Conservation (phyloP, 2,113 vertebrate genomes). For the Ascaphus truei region DNA sequence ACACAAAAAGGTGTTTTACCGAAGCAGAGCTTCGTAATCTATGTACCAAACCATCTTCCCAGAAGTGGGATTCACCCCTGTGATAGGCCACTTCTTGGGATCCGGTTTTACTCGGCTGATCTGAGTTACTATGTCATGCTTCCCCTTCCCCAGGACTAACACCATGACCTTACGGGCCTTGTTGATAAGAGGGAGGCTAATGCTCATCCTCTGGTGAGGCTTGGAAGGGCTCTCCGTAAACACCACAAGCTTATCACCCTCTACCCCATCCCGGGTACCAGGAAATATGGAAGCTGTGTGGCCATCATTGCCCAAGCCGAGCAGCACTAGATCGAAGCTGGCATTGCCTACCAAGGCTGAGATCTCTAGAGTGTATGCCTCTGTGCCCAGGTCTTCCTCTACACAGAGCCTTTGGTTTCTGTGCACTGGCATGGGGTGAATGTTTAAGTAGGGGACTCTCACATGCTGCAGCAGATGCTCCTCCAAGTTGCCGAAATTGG, state of each 20-base stretch:
- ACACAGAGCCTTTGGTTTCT: constrained; percentile 80
- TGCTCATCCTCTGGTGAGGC: constrained; percentile 87
- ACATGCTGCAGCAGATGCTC: constrained; percentile 72
- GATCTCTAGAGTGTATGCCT: constrained; percentile 76
- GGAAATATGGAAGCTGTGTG: constrained; percentile 93
- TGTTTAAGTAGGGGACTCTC: constrained; percentile 79
- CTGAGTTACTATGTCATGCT: constrained; percentile 76
- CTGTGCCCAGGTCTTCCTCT: constrained; percentile 75
- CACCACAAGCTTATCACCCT: constrained; percentile 61
- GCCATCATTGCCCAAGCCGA: constrained; percentile 81
- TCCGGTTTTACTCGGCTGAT: constrained; percentile 78
- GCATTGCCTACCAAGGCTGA: constrained; percentile 63
- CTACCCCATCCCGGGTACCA: constrained; percentile 38
- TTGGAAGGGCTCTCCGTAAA: constrained; percentile 77
- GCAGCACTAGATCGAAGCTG: constrained; percentile 84
- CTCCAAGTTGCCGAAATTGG: constrained; percentile 83
- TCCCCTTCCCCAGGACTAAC: constrained; percentile 78
- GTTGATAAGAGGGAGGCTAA: constrained; percentile 87
- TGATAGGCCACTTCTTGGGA: constrained; percentile 78
- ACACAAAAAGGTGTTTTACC: constrained; percentile 52
- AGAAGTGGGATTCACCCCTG: constrained; percentile 67
- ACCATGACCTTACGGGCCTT: constrained; percentile 70
- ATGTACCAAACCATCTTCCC: constrained; percentile 88
- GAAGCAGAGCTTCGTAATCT: constrained; percentile 88
- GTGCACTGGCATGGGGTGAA: constrained; percentile 92